Evolutionary conservation across 2,113 vertebrate species (phyloP).

Genomic region (Ictalurus furcatus): DNA sequence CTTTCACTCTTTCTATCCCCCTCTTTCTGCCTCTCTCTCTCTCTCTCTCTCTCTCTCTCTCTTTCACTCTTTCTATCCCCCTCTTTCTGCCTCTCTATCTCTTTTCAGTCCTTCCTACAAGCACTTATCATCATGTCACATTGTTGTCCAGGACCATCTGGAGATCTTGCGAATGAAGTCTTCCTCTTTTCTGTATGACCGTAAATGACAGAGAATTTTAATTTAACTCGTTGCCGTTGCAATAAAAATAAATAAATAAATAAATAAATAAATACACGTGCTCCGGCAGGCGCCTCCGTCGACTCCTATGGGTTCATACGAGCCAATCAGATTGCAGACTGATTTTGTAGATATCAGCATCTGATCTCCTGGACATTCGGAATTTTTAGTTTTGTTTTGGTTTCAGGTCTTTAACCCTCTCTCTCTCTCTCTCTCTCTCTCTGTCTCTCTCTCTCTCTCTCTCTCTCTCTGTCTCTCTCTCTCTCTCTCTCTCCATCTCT

Average conservation of each 20-base stretch:
- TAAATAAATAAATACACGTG: too few species aligned
- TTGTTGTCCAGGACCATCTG: background rate
- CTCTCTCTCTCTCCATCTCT: too few species aligned
- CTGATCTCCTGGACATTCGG: background rate
- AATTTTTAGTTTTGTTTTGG: background rate
- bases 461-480: too few species aligned
- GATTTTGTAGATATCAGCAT: background rate
- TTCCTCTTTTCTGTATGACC: too few species aligned
- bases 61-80: background rate
- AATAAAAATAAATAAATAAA: too few species aligned
- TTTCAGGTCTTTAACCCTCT: background rate
- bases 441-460: too few species aligned
- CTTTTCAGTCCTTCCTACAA: too few species aligned
- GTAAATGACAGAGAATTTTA: too few species aligned
- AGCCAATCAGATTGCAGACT: background rate
- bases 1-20: accelerated
- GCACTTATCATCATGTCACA: background rate
- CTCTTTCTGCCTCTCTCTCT: background rate
- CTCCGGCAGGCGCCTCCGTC: too few species aligned
- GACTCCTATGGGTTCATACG: background rate
- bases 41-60: background rate
- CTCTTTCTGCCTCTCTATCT: background rate
- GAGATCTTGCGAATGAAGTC: too few species aligned
- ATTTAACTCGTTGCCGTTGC: too few species aligned
- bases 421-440: too few species aligned